Percentiles rank a stretch among this genome's conserved stretches.
These are phyloP conservation scores for Euura lappo DNA, from an alignment of 1,140 invertebrate genomes.

Conservation along the genomic window DNA sequence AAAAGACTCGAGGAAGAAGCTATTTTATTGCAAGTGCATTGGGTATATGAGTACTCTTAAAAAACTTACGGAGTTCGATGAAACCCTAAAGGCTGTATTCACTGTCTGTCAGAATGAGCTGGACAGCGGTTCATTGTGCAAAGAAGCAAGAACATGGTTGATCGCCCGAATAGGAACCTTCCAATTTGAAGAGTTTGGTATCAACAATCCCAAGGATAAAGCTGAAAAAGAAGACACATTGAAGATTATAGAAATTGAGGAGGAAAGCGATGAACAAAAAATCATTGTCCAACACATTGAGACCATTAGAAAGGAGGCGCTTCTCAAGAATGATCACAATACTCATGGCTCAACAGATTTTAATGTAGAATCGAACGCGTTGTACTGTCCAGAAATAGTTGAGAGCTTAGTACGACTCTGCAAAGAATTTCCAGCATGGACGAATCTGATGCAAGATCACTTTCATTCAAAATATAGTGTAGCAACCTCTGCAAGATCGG, in stretches of 20 bases:
- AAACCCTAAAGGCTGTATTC: neutral
- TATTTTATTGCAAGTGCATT: slow-evolving; percentile 11
- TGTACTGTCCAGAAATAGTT: slow-evolving; percentile 16
- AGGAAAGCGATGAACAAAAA: slow-evolving; percentile 8
- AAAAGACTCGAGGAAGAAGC: slow-evolving; percentile 7
- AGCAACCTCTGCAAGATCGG: slow-evolving; percentile 7
- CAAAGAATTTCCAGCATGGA: slow-evolving; percentile 14
- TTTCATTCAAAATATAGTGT: slow-evolving; percentile 5
- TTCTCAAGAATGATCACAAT: neutral
- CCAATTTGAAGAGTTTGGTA: neutral
- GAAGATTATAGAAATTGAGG: neutral
- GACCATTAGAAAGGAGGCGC: neutral
- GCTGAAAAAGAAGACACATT: neutral
- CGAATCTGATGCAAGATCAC: slow-evolving; percentile 9
- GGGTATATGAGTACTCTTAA: slow-evolving; percentile 14
- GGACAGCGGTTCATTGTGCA: neutral
- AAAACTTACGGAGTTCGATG: neutral
- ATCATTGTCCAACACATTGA: slow-evolving; percentile 3
- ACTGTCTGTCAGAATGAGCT: neutral
- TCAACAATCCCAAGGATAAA: neutral
- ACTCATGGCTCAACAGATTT: slow-evolving; percentile 8
- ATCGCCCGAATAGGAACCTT: slow-evolving; percentile 9
- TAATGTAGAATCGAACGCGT: slow-evolving; percentile 9
- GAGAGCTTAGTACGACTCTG: neutral
- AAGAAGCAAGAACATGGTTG: slow-evolving; percentile 9